Percentiles rank a stretch among this genome's conserved stretches.
Evolutionary conservation across 2,797 vertebrate genomes (phyloP).

Genomic region (Bothrops alternatus): DNA sequence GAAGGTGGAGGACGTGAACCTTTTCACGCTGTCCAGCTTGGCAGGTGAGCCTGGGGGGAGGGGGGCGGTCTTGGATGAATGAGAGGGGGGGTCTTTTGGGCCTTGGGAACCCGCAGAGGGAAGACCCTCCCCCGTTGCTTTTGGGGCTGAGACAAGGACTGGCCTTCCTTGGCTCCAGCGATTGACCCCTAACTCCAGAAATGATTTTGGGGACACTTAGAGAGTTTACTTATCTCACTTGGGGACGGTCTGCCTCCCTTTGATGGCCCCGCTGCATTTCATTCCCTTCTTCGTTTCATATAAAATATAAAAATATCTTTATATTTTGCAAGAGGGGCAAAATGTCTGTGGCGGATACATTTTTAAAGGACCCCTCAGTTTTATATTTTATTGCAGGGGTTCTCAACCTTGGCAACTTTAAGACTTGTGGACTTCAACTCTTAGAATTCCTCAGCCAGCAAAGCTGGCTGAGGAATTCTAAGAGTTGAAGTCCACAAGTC

Average conservation of each 20-base stretch:
- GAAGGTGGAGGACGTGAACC: conserved; percentile 87
- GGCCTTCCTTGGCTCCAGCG: not conserved
- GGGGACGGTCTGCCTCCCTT: not conserved
- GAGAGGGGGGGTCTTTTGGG: not conserved
- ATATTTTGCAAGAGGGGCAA: too few relatives aligned
- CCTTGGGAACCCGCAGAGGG: not conserved
- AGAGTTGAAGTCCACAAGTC: too few relatives aligned
- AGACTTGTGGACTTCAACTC: too few relatives aligned
- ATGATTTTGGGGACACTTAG: not conserved
- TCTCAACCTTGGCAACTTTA: too few relatives aligned
- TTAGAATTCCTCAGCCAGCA: too few relatives aligned
- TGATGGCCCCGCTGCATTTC: not conserved
- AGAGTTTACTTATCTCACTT: not conserved
- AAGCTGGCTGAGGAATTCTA: too few relatives aligned
- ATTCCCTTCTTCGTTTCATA: too few relatives aligned
- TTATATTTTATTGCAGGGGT: too few relatives aligned
- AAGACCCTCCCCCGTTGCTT: too few relatives aligned
- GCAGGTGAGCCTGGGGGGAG: conserved; percentile 76
- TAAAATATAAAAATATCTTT: too few relatives aligned
- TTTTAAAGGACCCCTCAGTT: too few relatives aligned
- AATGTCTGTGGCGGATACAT: too few relatives aligned
- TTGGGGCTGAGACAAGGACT: not conserved
- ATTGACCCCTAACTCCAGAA: not conserved
- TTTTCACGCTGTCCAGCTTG: conserved; percentile 87
- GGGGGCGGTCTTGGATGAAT: rapidly evolving